phyloP scores from a whole-genome alignment of 2,113 vertebrate species.

The Rhynchopsitta pachyrhyncha region DNA sequence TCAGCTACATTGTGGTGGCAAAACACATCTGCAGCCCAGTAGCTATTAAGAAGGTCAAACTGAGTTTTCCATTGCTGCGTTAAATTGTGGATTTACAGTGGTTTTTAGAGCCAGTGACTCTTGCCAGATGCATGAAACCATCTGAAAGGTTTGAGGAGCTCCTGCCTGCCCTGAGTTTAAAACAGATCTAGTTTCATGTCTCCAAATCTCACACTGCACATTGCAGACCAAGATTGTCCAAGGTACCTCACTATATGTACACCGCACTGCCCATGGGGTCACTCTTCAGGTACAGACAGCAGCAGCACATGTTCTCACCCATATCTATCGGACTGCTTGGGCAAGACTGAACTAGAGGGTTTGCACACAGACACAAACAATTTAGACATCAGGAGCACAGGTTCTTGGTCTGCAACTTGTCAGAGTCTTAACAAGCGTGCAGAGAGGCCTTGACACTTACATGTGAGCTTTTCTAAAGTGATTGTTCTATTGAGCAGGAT shows the following conservation, averaged over 20 bases:
- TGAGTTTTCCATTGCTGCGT: accelerated
- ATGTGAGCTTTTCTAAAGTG: not conserved
- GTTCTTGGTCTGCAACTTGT: not conserved
- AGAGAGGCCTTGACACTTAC: not conserved
- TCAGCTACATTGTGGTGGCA: not conserved
- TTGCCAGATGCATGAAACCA: accelerated
- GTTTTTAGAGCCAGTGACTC: not conserved
- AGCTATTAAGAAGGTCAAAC: not conserved
- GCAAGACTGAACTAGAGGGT: not conserved
- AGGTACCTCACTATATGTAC: not conserved
- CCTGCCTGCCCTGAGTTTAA: not conserved
- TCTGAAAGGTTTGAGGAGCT: not conserved
- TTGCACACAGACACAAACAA: not conserved
- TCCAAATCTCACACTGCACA: accelerated
- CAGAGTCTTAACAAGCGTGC: not conserved
- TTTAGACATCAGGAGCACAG: not conserved
- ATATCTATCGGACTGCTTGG: accelerated
- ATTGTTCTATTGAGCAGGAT: not conserved
- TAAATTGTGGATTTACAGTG: not conserved
- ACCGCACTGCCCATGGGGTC: no score
- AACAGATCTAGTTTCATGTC: accelerated
- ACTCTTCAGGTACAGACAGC: not conserved
- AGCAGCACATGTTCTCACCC: not conserved
- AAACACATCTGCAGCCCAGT: not conserved
- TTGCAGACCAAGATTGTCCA: not conserved